Percentiles rank a stretch among this genome's conserved stretches.
Conservation (phyloP, 2,888 invertebrate genomes). For the Cerastis rubricosa region DNA sequence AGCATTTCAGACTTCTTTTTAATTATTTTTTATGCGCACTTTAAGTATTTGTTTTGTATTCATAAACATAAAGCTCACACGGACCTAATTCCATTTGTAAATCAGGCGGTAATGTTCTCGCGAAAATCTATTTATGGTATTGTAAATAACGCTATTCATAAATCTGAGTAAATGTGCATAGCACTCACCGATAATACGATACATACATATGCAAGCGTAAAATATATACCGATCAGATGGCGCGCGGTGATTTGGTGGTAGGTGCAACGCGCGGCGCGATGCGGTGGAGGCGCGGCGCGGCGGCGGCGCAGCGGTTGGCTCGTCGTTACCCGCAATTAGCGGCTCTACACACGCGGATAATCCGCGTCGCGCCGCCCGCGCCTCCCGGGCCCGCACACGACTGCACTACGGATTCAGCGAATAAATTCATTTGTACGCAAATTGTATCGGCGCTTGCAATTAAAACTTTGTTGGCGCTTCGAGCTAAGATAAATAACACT, state of each 20-base stretch:
- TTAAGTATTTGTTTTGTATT: conserved; percentile 37
- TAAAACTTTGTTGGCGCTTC: conserved; percentile 90
- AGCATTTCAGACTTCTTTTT: conserved; percentile 49
- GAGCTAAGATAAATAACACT: conserved; percentile 90
- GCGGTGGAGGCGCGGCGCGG: conserved; percentile 52
- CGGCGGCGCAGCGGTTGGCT: conserved; percentile 67
- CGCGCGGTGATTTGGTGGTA: conserved; percentile 56
- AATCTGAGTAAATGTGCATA: background rate
- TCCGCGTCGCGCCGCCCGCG: conserved; percentile 75
- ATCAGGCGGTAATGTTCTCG: background rate
- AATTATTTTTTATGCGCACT: conserved; percentile 55
- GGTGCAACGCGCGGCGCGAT: conserved; percentile 32
- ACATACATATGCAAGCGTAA: conserved; percentile 35
- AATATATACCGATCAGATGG: conserved; percentile 38
- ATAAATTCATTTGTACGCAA: conserved; percentile 91
- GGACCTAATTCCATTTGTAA: conserved; percentile 3
- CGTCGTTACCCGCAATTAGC: conserved; percentile 89
- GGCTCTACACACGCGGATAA: conserved; percentile 87
- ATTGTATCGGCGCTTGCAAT: conserved; percentile 91
- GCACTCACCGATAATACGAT: conserved; percentile 17
- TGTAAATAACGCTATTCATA: background rate
- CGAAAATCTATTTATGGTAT: background rate
- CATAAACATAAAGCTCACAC: conserved; percentile 23
- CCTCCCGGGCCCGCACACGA: conserved; percentile 76
- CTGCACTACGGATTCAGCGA: conserved; percentile 89